These are phyloP conservation scores for Lasioglossum villosulum DNA, from an alignment of 2,888 invertebrate genomes.

Conservation along the genomic window DNA sequence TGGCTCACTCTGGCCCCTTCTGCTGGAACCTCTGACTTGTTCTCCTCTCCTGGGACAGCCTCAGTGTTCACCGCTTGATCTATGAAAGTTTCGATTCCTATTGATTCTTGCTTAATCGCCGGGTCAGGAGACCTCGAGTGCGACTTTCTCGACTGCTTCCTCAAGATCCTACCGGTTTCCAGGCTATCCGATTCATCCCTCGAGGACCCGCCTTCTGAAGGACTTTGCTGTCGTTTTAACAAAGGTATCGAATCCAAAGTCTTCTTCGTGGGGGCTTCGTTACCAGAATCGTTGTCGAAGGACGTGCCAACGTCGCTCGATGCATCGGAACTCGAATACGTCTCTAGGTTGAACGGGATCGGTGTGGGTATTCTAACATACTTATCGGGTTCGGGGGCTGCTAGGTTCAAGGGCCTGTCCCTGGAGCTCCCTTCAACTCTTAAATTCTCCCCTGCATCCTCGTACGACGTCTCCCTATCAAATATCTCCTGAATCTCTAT, in stretches of 20 bases:
- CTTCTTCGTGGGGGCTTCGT: slow-evolving; percentile 74
- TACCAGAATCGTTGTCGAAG: slow-evolving; percentile 79
- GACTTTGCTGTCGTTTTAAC: slow-evolving; percentile 67
- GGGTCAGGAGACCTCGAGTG: slow-evolving; percentile 64
- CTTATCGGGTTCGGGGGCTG: slow-evolving; percentile 56
- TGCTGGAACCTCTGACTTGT: not conserved
- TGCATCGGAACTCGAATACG: slow-evolving; percentile 69
- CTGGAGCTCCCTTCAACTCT: slow-evolving; percentile 53
- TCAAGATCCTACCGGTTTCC: slow-evolving; percentile 33
- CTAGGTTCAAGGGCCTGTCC: slow-evolving; percentile 53
- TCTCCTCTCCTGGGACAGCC: not conserved
- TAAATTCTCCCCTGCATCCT: slow-evolving; percentile 31
- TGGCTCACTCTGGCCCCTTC: slow-evolving; percentile 20
- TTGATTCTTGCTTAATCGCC: slow-evolving; percentile 1
- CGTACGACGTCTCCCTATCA: slow-evolving; percentile 48
- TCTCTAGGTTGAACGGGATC: slow-evolving; percentile 75
- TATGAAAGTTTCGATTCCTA: not conserved
- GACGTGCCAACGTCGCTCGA: slow-evolving; percentile 75
- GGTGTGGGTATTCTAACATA: slow-evolving; percentile 80
- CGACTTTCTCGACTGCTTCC: slow-evolving; percentile 42
- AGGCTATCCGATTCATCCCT: slow-evolving; percentile 67
- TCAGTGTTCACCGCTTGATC: not conserved
- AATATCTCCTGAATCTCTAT: slow-evolving; percentile 28
- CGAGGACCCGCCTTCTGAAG: slow-evolving; percentile 74
- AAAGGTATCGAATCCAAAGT: slow-evolving; percentile 69